Evolutionary conservation across 2,113 vertebrate species (phyloP), one percentile per base, ranked within the genome.

Genomic region (Mesembrinibis cayennensis): DNA sequence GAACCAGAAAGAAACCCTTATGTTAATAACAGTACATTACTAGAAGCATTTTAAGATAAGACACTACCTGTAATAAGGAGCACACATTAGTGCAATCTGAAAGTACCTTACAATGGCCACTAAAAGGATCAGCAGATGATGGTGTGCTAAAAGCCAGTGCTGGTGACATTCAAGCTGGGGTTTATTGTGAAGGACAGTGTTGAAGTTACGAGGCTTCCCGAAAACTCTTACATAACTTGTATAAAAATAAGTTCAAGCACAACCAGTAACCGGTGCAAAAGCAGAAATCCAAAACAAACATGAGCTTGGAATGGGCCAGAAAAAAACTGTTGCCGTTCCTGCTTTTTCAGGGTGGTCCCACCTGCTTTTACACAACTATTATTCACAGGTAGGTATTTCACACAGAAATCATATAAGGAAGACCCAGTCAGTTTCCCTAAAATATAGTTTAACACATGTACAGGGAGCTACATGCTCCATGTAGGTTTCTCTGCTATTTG

Each of bases 1-100:
- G 81, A 96, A 94, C 82, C 62, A 92, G 76, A 96, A 65, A 82
- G n/a, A 96, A 96, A 56, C 7, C 12, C 8, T 85, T n/a, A 61
- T n/a, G 49, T 91, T 94, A 87, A 84, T 69, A 97, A 69, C 27
- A 45, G 40, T 10, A 69, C 44, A 62, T 95, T 78, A 74, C 59
- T 59, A 87, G 32, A 72, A 89, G 72, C 4, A 0, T 84, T 95
- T 87, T 72, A 65, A 95, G 80, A 56, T 63, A 92, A 79, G 63
- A 82, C 17, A 13, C 40, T 56, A 66, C 73, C 56, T 92, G 52
- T 23, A 92, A 69, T 14, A 61, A 79, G 49, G 17, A 89, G 15
- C 44, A 34, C 0, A 0, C 47, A 79, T 95, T 82, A 95, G 22
- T 45, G 61, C 66, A 62, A 67, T 42, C n/a, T 55, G 34, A 30